Percentiles rank a stretch among this genome's conserved stretches.
phyloP scores from a whole-genome alignment of 1,140 invertebrate species.

The Pseudachorutes palmiensis region DNA sequence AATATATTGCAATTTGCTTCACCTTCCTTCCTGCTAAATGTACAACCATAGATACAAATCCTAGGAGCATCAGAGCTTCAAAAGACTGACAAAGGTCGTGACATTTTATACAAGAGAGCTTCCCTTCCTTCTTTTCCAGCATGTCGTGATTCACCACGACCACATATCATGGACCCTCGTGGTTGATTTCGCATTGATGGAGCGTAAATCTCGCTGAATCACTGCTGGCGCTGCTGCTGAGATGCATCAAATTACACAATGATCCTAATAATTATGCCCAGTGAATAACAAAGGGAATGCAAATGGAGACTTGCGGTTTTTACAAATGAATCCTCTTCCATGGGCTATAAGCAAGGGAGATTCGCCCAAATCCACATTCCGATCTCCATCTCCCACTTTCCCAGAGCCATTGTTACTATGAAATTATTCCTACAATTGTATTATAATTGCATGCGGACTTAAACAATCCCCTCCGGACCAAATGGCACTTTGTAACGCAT shows the following conservation, averaged over 20 bases:
- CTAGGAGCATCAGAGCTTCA: no score
- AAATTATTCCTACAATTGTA: not conserved
- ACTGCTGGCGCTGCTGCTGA: no score
- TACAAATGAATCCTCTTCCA: not conserved
- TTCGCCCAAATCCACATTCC: constrained; percentile 8
- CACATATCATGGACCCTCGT: no score
- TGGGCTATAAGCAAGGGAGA: not conserved
- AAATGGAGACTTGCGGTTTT: constrained; percentile 2
- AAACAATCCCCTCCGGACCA: constrained; percentile 4
- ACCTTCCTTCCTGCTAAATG: no score
- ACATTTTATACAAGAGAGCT: no score
- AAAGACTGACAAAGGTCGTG: no score
- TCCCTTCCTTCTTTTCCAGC: no score
- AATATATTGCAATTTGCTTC: no score
- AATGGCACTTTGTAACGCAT: constrained; percentile 7
- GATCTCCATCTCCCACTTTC: constrained; percentile 7
- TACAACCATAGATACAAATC: no score
- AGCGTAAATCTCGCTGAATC: no score
- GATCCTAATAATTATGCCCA: constrained; percentile 10
- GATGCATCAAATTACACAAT: constrained; percentile 7
- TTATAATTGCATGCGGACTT: not conserved
- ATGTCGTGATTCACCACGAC: no score
- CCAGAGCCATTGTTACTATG: not conserved
- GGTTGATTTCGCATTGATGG: no score
- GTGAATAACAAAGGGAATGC: not conserved